These are phyloP conservation scores for Pristionchus arcanus DNA, from an alignment of 2,888 invertebrate genomes.

Conservation along the genomic window DNA sequence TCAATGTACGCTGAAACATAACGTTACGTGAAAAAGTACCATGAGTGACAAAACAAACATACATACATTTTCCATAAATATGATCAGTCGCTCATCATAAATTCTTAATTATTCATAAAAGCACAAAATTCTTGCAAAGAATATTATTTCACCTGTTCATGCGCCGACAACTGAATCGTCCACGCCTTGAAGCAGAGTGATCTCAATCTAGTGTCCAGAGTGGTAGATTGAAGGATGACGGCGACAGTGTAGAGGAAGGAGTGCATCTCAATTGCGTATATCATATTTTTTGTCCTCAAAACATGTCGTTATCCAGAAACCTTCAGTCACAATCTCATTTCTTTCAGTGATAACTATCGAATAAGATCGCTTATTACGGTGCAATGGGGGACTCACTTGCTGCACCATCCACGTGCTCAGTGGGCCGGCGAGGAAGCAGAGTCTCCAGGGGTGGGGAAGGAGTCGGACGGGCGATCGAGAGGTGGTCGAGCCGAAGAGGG, in stretches of 20 bases:
- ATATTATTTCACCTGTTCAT: conserved; percentile 67
- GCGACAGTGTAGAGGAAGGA: conserved; percentile 74
- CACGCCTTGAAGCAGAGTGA: conserved; percentile 78
- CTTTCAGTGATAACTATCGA: no score
- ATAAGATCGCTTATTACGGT: background rate
- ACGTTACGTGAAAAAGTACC: no score
- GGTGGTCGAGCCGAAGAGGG: conserved; percentile 58
- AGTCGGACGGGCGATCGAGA: conserved; percentile 59
- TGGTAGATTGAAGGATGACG: conserved; percentile 74
- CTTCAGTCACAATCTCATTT: no score
- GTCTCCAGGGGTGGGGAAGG: conserved; percentile 76
- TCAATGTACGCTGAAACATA: background rate
- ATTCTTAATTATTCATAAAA: no score
- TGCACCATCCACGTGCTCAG: conserved; percentile 54
- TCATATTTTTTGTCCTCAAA: background rate
- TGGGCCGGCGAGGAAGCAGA: conserved; percentile 75
- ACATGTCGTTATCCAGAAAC: background rate
- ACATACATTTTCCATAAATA: no score
- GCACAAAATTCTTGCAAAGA: no score
- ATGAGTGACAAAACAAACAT: no score
- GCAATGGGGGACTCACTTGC: conserved; percentile 36
- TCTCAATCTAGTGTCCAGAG: conserved; percentile 67
- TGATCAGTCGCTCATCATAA: no score
- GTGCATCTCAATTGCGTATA: conserved; percentile 73
- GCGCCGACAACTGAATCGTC: conserved; percentile 77